Conservation (phyloP, 1,140 invertebrate species). For the Matsumurasca onukii region DNA sequence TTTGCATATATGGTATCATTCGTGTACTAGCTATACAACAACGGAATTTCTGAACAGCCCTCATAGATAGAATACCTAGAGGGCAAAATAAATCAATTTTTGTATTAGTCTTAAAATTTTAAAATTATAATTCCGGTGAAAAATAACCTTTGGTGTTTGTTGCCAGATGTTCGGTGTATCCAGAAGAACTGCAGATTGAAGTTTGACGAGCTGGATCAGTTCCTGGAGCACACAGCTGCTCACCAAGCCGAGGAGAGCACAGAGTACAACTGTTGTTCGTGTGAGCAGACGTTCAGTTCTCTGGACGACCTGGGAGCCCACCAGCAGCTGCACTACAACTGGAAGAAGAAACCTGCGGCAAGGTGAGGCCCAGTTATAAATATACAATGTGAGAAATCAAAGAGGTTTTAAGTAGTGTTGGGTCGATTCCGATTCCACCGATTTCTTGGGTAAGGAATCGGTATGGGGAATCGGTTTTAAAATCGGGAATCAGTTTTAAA, state of each 20-base stretch:
- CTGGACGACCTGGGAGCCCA: conserved; percentile 59
- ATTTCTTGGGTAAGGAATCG: no score
- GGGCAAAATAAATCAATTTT: neutral
- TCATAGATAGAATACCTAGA: neutral
- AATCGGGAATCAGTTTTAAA: no score
- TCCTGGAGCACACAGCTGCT: conserved; percentile 62
- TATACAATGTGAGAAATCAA: no score
- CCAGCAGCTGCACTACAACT: conserved; percentile 54
- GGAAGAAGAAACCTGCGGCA: neutral
- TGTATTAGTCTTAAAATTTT: neutral
- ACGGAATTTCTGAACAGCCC: neutral
- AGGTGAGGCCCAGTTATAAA: no score
- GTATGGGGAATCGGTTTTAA: no score
- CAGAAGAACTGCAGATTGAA: conserved; percentile 60
- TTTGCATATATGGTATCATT: neutral
- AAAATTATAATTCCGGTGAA: conserved; percentile 50
- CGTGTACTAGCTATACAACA: neutral
- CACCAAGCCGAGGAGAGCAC: conserved; percentile 53
- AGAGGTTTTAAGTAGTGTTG: no score
- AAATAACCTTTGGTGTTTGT: conserved; percentile 38
- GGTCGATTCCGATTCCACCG: no score
- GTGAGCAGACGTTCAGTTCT: conserved; percentile 54
- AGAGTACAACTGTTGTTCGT: conserved; percentile 59
- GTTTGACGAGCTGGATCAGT: conserved; percentile 63
- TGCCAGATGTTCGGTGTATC: conserved; percentile 65